Conservation (phyloP, 2,113 vertebrate species). For the Erpornis zantholeuca region DNA sequence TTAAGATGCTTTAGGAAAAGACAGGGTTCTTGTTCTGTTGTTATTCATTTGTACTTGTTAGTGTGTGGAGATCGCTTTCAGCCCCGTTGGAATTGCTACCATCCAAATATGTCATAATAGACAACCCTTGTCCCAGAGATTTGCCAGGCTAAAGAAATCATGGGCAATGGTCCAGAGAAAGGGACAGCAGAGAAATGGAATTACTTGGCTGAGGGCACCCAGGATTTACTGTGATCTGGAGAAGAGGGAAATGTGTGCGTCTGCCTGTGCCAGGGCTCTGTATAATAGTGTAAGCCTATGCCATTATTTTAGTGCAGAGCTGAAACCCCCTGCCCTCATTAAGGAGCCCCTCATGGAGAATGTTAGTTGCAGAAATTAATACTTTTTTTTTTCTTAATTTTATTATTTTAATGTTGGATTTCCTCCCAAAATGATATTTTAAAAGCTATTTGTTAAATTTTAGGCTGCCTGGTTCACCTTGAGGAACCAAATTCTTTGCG, state of each 20-base stretch:
- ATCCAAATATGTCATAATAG: constrained; percentile 9
- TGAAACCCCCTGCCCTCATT: not conserved
- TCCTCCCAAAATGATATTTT: not conserved
- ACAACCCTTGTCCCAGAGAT: constrained; percentile 4
- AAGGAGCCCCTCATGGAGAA: not conserved
- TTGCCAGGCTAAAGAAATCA: constrained; percentile 27
- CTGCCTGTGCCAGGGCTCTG: not conserved
- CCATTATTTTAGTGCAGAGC: not conserved
- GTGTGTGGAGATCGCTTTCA: not conserved
- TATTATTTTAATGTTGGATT: not conserved
- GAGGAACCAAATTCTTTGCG: not conserved
- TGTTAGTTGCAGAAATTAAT: not conserved
- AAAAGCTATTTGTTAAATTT: not conserved
- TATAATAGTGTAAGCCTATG: not conserved
- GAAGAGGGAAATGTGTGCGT: not conserved
- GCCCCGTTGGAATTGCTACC: not conserved
- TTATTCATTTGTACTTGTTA: constrained; percentile 38
- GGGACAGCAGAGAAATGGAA: constrained; percentile 5
- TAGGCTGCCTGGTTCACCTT: not conserved
- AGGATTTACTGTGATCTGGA: constrained; percentile 5
- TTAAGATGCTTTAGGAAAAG: constrained; percentile 38
- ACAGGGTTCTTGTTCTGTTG: not conserved
- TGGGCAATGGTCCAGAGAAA: constrained; percentile 14
- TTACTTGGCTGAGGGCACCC: not conserved
- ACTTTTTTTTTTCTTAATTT: not conserved